Evolutionary conservation across 2,797 vertebrate genomes (phyloP).

Genomic region (Cyclopterus lumpus): DNA sequence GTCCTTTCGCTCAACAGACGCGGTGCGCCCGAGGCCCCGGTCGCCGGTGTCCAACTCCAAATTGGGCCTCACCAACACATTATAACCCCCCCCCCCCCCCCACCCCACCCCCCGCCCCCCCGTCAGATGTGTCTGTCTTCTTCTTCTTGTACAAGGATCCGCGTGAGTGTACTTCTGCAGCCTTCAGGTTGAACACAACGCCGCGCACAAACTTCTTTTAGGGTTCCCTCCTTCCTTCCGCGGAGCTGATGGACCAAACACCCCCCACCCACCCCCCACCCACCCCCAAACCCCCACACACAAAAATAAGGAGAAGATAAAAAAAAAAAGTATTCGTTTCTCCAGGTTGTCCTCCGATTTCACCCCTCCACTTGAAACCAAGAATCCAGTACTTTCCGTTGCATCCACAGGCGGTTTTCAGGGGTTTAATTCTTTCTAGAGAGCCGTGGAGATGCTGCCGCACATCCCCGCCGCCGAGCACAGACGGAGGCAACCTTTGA

Average conservation of each 20-base stretch:
- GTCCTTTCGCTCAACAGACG: constrained; percentile 54
- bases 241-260: constrained; percentile 31
- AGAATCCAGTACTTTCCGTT: constrained; percentile 62
- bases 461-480: constrained; percentile 53
- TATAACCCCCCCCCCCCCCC: too few species aligned
- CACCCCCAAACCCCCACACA: too few species aligned
- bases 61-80: constrained; percentile 58
- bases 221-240: constrained; percentile 27
- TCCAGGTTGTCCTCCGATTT: constrained; percentile 8
- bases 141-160: neutral
- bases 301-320: neutral
- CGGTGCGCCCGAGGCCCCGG: constrained; percentile 63
- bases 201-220: constrained; percentile 58
- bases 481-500: constrained; percentile 23
- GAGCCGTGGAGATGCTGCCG: constrained; percentile 69
- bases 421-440: constrained; percentile 20
- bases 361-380: constrained; percentile 15
- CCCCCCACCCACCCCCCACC: too few species aligned
- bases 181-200: constrained; percentile 17
- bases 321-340: neutral
- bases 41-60: constrained; percentile 47
- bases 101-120: constrained; percentile 33
- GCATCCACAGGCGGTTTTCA: constrained; percentile 67
- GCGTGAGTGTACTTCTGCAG: constrained; percentile 19
- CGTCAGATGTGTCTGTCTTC: neutral